Conservation (phyloP, 2,797 vertebrate species). For the Epinephelus awoara region DNA sequence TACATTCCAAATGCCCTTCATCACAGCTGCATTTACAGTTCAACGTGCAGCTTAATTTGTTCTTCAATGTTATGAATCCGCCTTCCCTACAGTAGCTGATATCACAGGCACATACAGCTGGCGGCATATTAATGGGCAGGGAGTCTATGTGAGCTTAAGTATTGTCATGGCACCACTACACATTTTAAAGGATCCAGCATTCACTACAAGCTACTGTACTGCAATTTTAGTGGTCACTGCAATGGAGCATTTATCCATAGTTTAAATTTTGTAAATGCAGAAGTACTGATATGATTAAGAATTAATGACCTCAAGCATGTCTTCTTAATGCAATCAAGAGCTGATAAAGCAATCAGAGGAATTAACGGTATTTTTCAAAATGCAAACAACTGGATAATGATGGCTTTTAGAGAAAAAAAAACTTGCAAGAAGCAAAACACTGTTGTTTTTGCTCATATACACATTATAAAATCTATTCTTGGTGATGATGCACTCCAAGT, state of each 20-base stretch:
- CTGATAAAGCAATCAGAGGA: background rate
- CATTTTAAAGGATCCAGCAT: slow-evolving; percentile 25
- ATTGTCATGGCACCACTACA: slow-evolving; percentile 13
- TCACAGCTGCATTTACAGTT: slow-evolving; percentile 30
- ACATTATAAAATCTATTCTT: slow-evolving; percentile 33
- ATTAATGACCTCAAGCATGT: background rate
- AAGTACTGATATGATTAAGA: slow-evolving; percentile 12
- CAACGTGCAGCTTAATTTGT: slow-evolving; percentile 16
- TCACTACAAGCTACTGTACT: background rate
- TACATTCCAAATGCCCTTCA: slow-evolving; percentile 16
- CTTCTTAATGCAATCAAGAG: background rate
- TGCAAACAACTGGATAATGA: slow-evolving; percentile 7
- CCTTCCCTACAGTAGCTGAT: background rate
- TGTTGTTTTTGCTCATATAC: slow-evolving; percentile 3
- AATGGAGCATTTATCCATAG: background rate
- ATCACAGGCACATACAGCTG: slow-evolving; percentile 45
- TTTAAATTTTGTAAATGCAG: background rate
- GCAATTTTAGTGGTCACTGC: background rate
- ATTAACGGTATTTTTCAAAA: background rate
- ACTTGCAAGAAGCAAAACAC: background rate
- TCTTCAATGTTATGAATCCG: slow-evolving; percentile 5
- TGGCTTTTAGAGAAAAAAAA: background rate
- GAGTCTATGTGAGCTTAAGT: slow-evolving; percentile 24
- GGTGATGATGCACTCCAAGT: slow-evolving; percentile 19
- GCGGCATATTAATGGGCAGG: slow-evolving; percentile 26